These are phyloP conservation scores for Riparia riparia DNA, from an alignment of 2,113 vertebrate species.

Conservation along the genomic window DNA sequence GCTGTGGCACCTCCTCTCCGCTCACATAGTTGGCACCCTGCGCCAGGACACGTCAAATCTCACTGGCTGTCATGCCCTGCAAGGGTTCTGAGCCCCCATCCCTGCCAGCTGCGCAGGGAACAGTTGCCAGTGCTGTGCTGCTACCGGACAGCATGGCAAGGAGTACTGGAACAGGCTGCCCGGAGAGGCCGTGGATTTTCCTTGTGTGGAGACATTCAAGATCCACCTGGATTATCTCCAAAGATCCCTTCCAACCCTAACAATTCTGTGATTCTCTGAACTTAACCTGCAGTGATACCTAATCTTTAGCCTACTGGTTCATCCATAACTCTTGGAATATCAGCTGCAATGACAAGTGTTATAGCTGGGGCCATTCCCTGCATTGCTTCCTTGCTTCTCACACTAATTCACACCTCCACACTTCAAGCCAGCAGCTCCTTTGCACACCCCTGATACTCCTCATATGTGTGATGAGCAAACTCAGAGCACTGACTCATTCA, in stretches of 20 bases:
- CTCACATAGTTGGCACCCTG: accelerated
- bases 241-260: background rate
- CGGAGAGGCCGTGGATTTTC: background rate
- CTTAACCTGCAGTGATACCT: accelerated
- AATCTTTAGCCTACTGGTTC: background rate
- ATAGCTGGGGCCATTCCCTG: background rate
- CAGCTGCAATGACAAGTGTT: accelerated
- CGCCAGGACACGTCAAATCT: background rate
- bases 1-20: background rate
- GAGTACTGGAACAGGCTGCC: background rate
- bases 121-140: background rate
- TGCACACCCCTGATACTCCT: background rate
- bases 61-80: background rate
- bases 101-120: background rate
- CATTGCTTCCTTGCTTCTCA: background rate
- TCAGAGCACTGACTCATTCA: accelerated
- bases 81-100: background rate
- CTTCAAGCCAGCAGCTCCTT: background rate
- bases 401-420: background rate
- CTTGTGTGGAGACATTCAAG: too few relatives aligned
- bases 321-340: background rate
- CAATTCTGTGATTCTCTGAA: background rate
- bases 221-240: background rate
- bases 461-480: accelerated
- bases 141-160: background rate